These are phyloP conservation scores for Chiloscyllium plagiosum DNA, from an alignment of 2,113 vertebrate genomes.

Conservation along the genomic window DNA sequence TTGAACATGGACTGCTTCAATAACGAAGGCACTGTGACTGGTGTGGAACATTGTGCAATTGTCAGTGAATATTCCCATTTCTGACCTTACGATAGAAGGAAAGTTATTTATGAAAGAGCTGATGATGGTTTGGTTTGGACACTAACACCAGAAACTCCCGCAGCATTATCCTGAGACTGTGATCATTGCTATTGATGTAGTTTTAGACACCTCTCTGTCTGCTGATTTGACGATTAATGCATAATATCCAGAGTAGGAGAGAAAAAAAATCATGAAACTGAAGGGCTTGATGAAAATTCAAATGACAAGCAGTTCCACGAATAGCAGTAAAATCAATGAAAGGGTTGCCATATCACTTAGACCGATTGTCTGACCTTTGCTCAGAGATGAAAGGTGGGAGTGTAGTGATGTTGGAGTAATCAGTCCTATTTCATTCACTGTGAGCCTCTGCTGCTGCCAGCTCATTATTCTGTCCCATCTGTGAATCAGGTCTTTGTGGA, in stretches of 20 bases:
- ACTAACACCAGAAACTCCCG: background rate
- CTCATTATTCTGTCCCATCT: constrained; percentile 32
- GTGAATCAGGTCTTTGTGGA: constrained; percentile 33
- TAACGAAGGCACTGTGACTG: background rate
- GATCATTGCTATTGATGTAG: background rate
- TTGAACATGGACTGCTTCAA: background rate
- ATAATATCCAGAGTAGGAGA: background rate
- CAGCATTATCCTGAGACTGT: background rate
- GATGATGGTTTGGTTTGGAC: too few species aligned
- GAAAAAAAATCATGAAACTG: background rate
- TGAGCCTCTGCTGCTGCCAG: background rate
- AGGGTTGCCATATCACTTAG: background rate
- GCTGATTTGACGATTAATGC: background rate
- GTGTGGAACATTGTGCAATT: background rate
- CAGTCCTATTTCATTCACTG: constrained; percentile 7
- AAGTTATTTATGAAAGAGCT: background rate
- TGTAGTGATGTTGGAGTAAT: background rate
- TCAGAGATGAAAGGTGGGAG: background rate
- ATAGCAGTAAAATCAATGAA: background rate
- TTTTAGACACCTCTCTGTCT: background rate
- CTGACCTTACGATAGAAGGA: background rate
- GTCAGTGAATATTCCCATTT: background rate
- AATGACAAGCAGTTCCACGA: background rate
- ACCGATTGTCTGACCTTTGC: background rate
- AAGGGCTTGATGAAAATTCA: background rate